A percentile compares a stretch with the other conserved stretches of the same genome.
Evolutionary conservation across 2,113 vertebrate genomes (phyloP).

Genomic region (Rallus limicola): DNA sequence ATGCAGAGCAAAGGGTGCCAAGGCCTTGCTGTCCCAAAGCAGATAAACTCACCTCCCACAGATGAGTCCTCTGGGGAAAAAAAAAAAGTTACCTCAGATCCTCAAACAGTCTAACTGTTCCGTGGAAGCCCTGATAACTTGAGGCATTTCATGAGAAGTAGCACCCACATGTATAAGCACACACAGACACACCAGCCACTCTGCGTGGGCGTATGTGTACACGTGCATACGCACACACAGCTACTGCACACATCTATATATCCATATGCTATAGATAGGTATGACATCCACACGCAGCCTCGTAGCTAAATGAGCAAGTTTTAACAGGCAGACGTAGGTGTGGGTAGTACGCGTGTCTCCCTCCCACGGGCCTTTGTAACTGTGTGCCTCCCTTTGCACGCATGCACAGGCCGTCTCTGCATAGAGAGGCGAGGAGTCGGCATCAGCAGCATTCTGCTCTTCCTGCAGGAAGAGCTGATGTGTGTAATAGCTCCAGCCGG

Average conservation of each 20-base stretch:
- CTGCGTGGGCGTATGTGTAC: background rate
- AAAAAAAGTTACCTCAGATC: background rate
- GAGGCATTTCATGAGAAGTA: background rate
- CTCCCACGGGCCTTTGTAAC: background rate
- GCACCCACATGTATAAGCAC: background rate
- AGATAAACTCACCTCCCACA: background rate
- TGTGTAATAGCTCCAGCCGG: conserved; percentile 65
- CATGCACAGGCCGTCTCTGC: background rate
- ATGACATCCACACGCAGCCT: background rate
- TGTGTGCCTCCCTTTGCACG: background rate
- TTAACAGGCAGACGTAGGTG: rapidly evolving
- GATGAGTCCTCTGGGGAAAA: background rate
- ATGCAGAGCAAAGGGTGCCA: background rate
- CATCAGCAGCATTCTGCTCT: background rate
- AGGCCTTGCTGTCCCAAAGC: background rate
- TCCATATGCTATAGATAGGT: background rate
- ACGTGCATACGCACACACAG: background rate
- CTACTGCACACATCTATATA: background rate
- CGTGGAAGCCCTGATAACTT: background rate
- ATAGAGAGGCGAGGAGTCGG: conserved; percentile 25
- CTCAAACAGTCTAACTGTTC: background rate
- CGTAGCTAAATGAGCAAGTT: background rate
- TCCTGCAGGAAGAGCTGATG: conserved; percentile 64
- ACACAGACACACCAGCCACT: background rate
- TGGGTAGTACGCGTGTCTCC: background rate